Percentiles rank a stretch among this genome's conserved stretches.
Evolutionary conservation across 2,113 vertebrate genomes (phyloP).

Genomic region (Jaculus jaculus): DNA sequence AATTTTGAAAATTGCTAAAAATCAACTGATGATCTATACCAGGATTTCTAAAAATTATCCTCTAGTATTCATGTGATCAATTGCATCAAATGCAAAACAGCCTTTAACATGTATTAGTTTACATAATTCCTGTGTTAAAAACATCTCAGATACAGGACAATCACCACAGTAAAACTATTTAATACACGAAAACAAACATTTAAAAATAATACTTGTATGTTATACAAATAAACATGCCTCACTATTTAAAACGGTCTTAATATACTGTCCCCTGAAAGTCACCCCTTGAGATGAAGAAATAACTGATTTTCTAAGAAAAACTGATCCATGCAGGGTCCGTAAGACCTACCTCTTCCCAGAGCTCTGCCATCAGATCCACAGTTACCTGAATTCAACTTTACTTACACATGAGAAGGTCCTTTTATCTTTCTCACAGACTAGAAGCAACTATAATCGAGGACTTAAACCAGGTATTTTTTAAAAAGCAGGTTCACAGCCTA

Average conservation of each 20-base stretch:
- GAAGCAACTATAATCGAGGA: neutral
- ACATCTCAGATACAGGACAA: neutral
- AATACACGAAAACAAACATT: neutral
- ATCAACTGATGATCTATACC: neutral
- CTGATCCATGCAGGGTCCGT: neutral
- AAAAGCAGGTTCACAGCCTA: neutral
- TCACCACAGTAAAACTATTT: neutral
- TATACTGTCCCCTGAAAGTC: neutral
- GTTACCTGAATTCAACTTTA: neutral
- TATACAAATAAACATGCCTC: neutral
- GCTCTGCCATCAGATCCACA: neutral
- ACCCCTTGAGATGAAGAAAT: neutral
- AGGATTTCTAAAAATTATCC: slow-evolving; percentile 8
- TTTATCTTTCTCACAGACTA: neutral
- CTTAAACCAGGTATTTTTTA: neutral
- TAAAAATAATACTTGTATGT: neutral
- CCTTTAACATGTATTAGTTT: neutral
- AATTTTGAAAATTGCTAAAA: neutral
- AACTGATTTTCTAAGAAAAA: slow-evolving; percentile 7
- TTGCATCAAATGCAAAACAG: neutral
- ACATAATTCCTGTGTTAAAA: neutral
- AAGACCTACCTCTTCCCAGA: neutral
- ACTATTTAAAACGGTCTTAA: neutral
- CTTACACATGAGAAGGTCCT: neutral
- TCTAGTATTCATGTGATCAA: neutral